Base-by-base conservation (phyloP, 64 coral and sea anemone genomes). In the Pachyseris speciosa region DNA sequence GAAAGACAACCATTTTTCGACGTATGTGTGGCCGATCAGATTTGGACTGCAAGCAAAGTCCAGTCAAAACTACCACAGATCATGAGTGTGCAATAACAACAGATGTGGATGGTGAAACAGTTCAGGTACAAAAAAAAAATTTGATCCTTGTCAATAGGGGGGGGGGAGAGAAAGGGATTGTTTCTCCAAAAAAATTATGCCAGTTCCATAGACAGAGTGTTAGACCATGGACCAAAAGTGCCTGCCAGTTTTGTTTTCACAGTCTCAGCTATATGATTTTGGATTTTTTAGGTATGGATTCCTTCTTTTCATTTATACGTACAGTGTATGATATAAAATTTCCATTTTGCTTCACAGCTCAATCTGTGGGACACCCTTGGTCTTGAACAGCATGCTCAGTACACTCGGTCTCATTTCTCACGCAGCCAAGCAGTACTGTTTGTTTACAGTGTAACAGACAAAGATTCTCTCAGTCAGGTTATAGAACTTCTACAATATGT, bases 1-100 rank as follows among this genome's bases (percentile, higher is more conserved):
- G 97, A 15, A 99, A 99, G 72, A 99, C 97, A 6, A 49, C 93
- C 12, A 47, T 99, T 81, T 99, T 99, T 27, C 51, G 22, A 27
- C 53, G 52, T 24, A 39, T 81, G 77, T 42, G 77, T 81, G 77
- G 77, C 22, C 4, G 22, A 25, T 39, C 19, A 39, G 10, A 19
- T n/a, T 16, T 79, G 25, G 26, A 73, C 6, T 15, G 40, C 12
- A 27, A 81, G 34, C 13, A 39, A 71, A 16, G 24, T 51, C 9
- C 3, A 20, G 15, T 17, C 4, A 79, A 58, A 36, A 79, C 28
- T 13, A 5, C n/a, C 22, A 60, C 9, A 19, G 53, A 81, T 81
- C 77, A 60, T 60, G 77, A 81, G 34, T 27, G 77, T 25, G 27
- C 60, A 38, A 32, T 81, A 40, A 41, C 22, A 42, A 17, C 20